Conservation (phyloP, 1,140 invertebrate species). For the Arion vulgaris region DNA sequence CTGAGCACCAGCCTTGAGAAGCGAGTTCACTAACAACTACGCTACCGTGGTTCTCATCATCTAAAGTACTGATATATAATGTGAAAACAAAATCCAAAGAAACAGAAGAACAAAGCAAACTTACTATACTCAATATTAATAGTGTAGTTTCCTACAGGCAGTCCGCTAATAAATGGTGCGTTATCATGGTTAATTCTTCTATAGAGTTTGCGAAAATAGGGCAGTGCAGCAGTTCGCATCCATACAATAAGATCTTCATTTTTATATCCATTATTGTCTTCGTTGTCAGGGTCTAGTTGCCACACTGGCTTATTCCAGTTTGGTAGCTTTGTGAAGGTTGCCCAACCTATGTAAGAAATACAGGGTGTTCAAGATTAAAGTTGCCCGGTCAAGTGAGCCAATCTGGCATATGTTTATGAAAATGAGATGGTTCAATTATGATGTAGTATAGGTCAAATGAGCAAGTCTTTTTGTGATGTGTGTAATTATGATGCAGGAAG, state of each 20-base stretch:
- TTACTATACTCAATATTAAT: slow-evolving; percentile 76
- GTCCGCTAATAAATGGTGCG: slow-evolving; percentile 77
- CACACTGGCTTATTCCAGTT: slow-evolving; percentile 87
- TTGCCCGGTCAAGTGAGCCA: too few relatives aligned
- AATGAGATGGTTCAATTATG: too few relatives aligned
- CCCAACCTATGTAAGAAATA: slow-evolving; percentile 47
- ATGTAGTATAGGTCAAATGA: too few relatives aligned
- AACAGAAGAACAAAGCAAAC: background rate
- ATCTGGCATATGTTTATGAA: too few relatives aligned
- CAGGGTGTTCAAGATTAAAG: too few relatives aligned
- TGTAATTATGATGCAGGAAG: too few relatives aligned
- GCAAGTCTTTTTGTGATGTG: too few relatives aligned
- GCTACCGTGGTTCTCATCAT: too few relatives aligned
- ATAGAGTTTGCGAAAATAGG: slow-evolving; percentile 95
- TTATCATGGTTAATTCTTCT: slow-evolving; percentile 80
- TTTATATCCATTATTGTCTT: slow-evolving; percentile 91
- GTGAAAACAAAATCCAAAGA: too few relatives aligned
- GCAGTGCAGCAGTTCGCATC: slow-evolving; percentile 97
- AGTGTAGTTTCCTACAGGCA: slow-evolving; percentile 84
- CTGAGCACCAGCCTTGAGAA: too few relatives aligned
- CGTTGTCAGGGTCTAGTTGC: slow-evolving; percentile 81
- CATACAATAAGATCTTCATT: slow-evolving; percentile 99
- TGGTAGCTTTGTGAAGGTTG: slow-evolving; percentile 69
- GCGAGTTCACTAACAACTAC: too few relatives aligned
- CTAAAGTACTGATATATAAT: too few relatives aligned